phyloP scores from a whole-genome alignment of 2,888 invertebrate genomes.

The Synergus laeviventris region DNA sequence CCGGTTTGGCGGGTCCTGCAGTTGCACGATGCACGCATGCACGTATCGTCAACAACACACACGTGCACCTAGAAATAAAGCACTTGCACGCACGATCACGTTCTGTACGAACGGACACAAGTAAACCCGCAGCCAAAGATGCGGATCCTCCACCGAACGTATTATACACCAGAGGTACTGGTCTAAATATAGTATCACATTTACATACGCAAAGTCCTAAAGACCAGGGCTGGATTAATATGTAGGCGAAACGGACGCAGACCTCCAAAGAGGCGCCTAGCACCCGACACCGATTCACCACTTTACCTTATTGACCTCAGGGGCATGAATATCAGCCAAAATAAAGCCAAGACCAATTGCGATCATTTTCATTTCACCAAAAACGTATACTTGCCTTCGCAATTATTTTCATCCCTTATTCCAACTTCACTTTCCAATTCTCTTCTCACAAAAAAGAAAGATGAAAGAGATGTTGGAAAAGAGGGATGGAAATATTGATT shows the following conservation, averaged over 20 bases:
- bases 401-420: too few relatives aligned
- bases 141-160: constrained; percentile 53
- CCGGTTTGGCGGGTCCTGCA: constrained; percentile 74
- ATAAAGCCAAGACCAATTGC: background rate
- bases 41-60: constrained; percentile 59
- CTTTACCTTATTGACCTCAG: background rate
- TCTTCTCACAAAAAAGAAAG: too few relatives aligned
- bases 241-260: constrained; percentile 64
- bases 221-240: constrained; percentile 74
- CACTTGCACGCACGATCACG: constrained; percentile 55
- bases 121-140: constrained; percentile 64
- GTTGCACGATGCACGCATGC: constrained; percentile 66
- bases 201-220: constrained; percentile 73
- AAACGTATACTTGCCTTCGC: too few relatives aligned
- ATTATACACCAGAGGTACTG: constrained; percentile 57
- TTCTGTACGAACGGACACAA: constrained; percentile 40
- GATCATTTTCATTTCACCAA: background rate
- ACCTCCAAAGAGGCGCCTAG: constrained; percentile 38
- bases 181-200: constrained; percentile 75
- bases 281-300: constrained; percentile 47
- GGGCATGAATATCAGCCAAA: background rate
- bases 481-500: too few relatives aligned
- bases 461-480: too few relatives aligned
- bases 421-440: too few relatives aligned
- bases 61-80: constrained; percentile 54